A percentile compares a stretch with the other conserved stretches of the same genome.
Conservation (phyloP, 1,140 invertebrate genomes). For the Heliconius congener region DNA sequence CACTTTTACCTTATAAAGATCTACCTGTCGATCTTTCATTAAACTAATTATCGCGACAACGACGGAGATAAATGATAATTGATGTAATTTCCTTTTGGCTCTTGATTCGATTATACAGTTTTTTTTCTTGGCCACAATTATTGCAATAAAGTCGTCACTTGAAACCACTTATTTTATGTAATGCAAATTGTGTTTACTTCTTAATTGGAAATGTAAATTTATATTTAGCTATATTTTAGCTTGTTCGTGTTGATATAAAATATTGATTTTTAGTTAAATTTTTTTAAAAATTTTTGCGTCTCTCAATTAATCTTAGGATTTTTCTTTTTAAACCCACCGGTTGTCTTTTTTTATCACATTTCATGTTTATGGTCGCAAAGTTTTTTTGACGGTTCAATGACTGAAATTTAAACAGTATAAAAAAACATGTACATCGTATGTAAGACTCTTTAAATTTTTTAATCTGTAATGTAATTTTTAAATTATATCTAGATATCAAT, state of each 20-base stretch:
- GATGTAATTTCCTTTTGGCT: conserved; percentile 29
- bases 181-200: neutral
- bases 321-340: neutral
- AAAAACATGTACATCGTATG: too few species aligned
- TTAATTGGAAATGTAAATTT: neutral
- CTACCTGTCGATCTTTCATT: conserved; percentile 35
- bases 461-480: too few species aligned
- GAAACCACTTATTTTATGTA: conserved; percentile 4
- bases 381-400: conserved; percentile 32
- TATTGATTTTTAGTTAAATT: neutral
- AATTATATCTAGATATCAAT: neutral
- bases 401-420: conserved; percentile 2
- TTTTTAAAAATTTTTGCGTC: neutral
- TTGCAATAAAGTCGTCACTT: conserved; percentile 17
- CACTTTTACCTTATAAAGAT: conserved; percentile 33
- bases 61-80: conserved; percentile 40
- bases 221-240: neutral
- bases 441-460: too few species aligned
- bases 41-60: conserved; percentile 38
- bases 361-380: neutral
- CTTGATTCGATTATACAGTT: conserved; percentile 32
- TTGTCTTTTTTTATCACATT: neutral
- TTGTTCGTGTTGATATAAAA: neutral
- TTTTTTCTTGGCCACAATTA: conserved; percentile 13
- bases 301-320: neutral